phyloP scores from a whole-genome alignment of 1,140 invertebrate species.

The Thaumetopoea pityocampa region DNA sequence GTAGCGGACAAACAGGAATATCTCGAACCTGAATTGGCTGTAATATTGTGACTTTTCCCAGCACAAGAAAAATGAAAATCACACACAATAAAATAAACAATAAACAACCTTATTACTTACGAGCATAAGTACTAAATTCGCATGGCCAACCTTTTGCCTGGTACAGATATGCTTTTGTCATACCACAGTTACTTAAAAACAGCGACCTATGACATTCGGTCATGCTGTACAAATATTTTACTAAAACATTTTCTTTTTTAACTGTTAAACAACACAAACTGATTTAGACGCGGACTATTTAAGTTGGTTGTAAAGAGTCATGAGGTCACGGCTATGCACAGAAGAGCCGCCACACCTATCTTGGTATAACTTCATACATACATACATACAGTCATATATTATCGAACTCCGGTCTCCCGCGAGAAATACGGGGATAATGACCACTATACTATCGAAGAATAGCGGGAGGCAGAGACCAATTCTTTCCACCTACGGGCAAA shows the following conservation, averaged over 20 bases:
- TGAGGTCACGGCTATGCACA: constrained; percentile 2
- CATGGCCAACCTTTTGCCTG: neutral
- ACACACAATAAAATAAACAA: neutral
- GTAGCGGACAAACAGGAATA: too few relatives aligned
- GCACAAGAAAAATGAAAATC: constrained; percentile 3
- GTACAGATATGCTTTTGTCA: constrained; percentile 2
- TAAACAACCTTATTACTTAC: neutral
- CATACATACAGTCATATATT: too few relatives aligned
- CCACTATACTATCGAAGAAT: too few relatives aligned
- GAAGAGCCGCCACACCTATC: too few relatives aligned
- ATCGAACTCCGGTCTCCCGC: too few relatives aligned
- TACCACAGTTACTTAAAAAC: constrained; percentile 17
- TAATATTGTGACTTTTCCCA: constrained; percentile 18
- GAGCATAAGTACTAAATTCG: constrained; percentile 1
- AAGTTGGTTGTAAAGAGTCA: constrained; percentile 10
- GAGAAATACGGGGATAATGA: too few relatives aligned
- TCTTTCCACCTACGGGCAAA: too few relatives aligned
- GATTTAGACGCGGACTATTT: constrained; percentile 19
- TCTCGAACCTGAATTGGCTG: constrained; percentile 5
- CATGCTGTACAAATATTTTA: constrained; percentile 17
- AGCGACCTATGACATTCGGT: constrained; percentile 13
- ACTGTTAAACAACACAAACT: constrained; percentile 19
- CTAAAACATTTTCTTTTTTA: constrained; percentile 14
- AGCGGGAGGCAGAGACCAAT: too few relatives aligned
- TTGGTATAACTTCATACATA: too few relatives aligned